Evolutionary conservation across 2,113 vertebrate genomes (phyloP).

Genomic region (Bambusicola thoracicus): DNA sequence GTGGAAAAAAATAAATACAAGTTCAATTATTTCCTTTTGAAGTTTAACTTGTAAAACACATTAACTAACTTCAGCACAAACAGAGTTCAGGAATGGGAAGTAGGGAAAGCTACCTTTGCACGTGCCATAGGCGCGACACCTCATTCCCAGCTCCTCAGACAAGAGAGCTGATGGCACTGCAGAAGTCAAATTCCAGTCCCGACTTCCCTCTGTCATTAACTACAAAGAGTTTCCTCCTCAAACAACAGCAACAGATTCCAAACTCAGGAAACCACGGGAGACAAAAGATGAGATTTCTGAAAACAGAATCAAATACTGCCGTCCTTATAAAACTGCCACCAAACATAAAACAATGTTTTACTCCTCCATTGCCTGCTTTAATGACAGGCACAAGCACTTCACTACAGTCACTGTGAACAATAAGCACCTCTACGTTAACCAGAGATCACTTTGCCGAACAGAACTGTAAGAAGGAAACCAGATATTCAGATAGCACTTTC

Average conservation of each 20-base stretch:
- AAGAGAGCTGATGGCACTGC: accelerated
- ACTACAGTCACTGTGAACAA: accelerated
- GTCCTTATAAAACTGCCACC: too few species aligned
- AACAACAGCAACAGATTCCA: neutral
- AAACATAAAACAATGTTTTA: neutral
- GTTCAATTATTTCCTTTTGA: too few species aligned
- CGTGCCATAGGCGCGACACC: accelerated
- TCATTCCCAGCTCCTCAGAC: accelerated
- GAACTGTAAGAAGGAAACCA: neutral
- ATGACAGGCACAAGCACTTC: neutral
- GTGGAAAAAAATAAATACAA: neutral
- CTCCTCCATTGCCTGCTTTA: accelerated
- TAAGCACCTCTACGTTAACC: accelerated
- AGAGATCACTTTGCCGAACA: neutral
- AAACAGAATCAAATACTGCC: neutral
- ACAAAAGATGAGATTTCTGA: neutral
- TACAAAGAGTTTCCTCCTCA: neutral
- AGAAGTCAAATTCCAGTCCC: neutral
- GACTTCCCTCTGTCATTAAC: accelerated
- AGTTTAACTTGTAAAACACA: neutral
- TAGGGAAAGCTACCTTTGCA: neutral
- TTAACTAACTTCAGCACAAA: neutral
- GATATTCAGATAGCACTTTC: accelerated
- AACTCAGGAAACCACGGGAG: neutral
- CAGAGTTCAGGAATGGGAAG: neutral